phyloP scores from a whole-genome alignment of 2,888 invertebrate genomes.

The Mycalesis mineus region DNA sequence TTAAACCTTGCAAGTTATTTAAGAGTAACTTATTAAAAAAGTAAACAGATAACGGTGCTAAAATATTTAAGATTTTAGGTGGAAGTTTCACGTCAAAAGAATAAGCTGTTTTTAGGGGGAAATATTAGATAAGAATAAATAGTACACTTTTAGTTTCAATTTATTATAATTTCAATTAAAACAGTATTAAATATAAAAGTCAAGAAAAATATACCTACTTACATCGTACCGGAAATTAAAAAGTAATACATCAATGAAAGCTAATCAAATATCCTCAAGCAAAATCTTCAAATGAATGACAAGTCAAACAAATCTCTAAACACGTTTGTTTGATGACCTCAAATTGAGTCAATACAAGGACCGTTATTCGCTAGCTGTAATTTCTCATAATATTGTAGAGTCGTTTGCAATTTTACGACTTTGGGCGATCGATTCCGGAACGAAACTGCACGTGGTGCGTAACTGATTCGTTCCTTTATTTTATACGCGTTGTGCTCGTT shows the following conservation, averaged over 20 bases:
- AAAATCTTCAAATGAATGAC: constrained; percentile 12
- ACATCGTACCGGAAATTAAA: not conserved
- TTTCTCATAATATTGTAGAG: constrained; percentile 41
- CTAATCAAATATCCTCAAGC: not conserved
- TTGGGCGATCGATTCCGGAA: constrained; percentile 43
- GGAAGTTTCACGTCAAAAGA: no score
- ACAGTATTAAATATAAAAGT: no score
- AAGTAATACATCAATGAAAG: not conserved
- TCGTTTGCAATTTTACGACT: constrained; percentile 43
- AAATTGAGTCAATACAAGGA: constrained; percentile 27
- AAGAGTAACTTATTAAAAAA: no score
- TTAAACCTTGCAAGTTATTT: no score
- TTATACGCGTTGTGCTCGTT: constrained; percentile 30
- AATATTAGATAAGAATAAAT: no score
- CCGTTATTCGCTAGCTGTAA: constrained; percentile 30
- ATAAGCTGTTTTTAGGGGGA: no score
- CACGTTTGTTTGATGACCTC: constrained; percentile 23
- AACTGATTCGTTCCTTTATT: constrained; percentile 47
- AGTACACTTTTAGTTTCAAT: no score
- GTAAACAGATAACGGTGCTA: no score
- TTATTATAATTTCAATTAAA: no score
- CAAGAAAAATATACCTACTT: no score
- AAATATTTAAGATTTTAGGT: no score
- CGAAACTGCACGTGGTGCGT: constrained; percentile 49
- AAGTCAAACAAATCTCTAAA: constrained; percentile 16